A percentile compares a stretch with the other conserved stretches of the same genome.
Evolutionary conservation across 2,888 invertebrate genomes (phyloP).

Genomic region (Nebria salina): DNA sequence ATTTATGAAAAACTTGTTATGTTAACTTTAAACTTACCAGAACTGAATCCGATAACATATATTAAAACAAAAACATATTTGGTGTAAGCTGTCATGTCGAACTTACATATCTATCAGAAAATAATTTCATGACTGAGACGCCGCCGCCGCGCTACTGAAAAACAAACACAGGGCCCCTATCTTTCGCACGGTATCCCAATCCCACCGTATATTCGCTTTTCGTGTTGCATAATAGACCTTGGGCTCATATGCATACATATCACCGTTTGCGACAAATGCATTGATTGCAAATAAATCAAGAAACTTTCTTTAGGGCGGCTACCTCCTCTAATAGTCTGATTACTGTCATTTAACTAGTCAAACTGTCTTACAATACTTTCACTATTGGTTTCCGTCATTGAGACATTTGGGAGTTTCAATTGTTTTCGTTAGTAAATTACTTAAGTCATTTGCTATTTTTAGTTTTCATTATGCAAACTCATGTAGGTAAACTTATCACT

Average conservation of each 20-base stretch:
- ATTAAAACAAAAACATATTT: background rate
- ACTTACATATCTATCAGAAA: constrained; percentile 4
- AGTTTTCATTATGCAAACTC: constrained; percentile 34
- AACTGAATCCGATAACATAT: background rate
- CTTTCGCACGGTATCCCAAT: constrained; percentile 30
- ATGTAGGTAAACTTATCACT: constrained; percentile 2
- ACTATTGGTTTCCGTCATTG: constrained; percentile 8
- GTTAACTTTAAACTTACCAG: background rate
- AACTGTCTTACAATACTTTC: constrained; percentile 6
- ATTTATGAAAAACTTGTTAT: background rate
- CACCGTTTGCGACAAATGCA: constrained; percentile 21
- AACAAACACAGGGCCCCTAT: constrained; percentile 40
- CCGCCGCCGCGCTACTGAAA: constrained; percentile 17
- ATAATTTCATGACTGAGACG: constrained; percentile 33
- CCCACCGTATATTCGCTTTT: constrained; percentile 2
- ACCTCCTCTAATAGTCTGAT: constrained; percentile 10
- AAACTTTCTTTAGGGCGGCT: constrained; percentile 42
- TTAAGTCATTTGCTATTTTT: constrained; percentile 5
- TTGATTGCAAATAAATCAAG: constrained; percentile 14
- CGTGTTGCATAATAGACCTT: constrained; percentile 45
- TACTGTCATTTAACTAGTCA: constrained; percentile 4
- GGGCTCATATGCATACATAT: constrained; percentile 33
- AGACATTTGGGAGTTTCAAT: background rate
- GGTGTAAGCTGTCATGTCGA: background rate
- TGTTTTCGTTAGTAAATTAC: background rate